These are phyloP conservation scores for Tenthredo notha DNA, from an alignment of 2,888 invertebrate species.

Conservation along the genomic window DNA sequence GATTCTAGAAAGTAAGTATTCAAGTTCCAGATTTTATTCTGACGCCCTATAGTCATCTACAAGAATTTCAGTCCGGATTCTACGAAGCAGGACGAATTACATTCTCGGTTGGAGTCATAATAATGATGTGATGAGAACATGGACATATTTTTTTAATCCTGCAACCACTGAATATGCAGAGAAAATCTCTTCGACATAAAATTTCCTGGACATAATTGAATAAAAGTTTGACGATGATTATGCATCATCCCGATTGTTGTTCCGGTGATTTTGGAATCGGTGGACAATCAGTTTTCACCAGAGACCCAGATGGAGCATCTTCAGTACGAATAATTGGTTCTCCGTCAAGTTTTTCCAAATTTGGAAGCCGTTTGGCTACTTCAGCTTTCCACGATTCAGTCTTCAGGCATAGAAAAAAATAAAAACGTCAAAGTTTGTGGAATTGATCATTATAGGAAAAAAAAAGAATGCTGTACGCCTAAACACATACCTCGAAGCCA, in stretches of 20 bases:
- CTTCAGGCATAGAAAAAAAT: slow-evolving; percentile 73
- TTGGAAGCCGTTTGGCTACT: slow-evolving; percentile 86
- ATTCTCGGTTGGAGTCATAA: too few species aligned
- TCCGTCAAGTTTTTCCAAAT: slow-evolving; percentile 90
- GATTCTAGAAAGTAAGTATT: too few species aligned
- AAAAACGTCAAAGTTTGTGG: not conserved
- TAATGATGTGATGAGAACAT: too few species aligned
- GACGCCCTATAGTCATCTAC: too few species aligned
- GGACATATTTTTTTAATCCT: too few species aligned
- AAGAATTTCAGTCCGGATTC: too few species aligned
- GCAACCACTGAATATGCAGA: too few species aligned
- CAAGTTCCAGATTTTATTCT: too few species aligned
- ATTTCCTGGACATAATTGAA: not conserved
- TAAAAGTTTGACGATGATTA: not conserved
- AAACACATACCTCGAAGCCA: slow-evolving; percentile 71
- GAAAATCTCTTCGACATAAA: too few species aligned
- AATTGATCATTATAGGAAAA: not conserved
- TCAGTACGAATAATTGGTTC: slow-evolving; percentile 86
- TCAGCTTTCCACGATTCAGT: slow-evolving; percentile 86
- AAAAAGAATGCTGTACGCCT: not conserved
- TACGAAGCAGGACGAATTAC: too few species aligned
- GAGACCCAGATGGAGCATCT: slow-evolving; percentile 59
- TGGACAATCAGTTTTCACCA: slow-evolving; percentile 58
- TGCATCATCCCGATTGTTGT: slow-evolving; percentile 30
- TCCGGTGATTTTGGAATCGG: slow-evolving; percentile 58